Base-by-base conservation (phyloP, 2,888 invertebrate species). In the Drosophila testacea region DNA sequence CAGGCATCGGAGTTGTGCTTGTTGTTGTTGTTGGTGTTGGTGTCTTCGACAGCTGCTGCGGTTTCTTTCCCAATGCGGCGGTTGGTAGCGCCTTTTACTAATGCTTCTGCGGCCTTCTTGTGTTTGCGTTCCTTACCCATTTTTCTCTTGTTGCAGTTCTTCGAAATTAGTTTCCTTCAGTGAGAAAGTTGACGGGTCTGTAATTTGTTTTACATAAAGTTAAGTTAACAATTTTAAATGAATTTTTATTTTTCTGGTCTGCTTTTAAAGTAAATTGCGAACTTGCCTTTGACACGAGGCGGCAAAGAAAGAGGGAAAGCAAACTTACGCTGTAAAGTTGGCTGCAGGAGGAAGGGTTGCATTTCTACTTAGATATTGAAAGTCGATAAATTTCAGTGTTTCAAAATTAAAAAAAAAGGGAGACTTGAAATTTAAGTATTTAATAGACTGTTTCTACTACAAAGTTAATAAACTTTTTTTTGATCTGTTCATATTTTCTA, bases 51-150 rank as follows among this genome's bases (percentile, higher is more conserved):
- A 42, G 51, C 42, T 4, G 13, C 42, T 1, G 28, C 44, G 0
- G 28, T 13, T 5, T 22, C 11, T 7, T 46, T 30, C 4, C 9
- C 4, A 6, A 30, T 10, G 41, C 16, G 1, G 56, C 52, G 1
- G 50, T 39, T 0, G 39, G 16, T 1, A 16, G 16, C 16, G 16
- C 16, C 16, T 16, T 16, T 16, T 16, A 0, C 16, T 0, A 1
- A 16, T 0, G 39, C 32, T 1, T 11, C 55, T 4, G 50, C 42
- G 0, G 64, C 60, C 16, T 70, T 83, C 62, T 69, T 77, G 16
- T 72, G 61, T 10, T 72, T 71, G 16, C 70, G 61, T 10, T 72
- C 69, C 13, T 71, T 81, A 16, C 66, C 77, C 84, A 83, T 81
- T 7, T 62, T 28, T 10, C 3, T n/a, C 13, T 42, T 27, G 34